These are phyloP conservation scores for Hippolais icterina DNA, from an alignment of 2,113 vertebrate genomes.

Conservation along the genomic window DNA sequence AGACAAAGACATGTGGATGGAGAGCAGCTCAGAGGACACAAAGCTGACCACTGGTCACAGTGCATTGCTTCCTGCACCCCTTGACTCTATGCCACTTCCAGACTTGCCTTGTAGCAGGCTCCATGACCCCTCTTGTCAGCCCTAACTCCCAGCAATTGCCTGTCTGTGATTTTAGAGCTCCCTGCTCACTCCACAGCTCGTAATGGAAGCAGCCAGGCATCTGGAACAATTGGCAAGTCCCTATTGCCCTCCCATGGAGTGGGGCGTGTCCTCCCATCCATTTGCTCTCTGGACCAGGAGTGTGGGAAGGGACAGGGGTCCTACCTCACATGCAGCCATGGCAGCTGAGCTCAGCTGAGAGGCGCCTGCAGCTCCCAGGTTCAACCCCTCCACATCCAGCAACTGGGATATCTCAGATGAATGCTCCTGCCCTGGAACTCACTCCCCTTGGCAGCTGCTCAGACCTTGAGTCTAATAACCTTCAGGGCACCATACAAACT, in stretches of 20 bases:
- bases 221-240: not conserved
- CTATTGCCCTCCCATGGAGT: not conserved
- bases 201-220: not conserved
- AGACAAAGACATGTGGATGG: not conserved
- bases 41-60: fast-evolving
- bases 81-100: not conserved
- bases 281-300: not conserved
- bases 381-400: not conserved
- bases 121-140: not conserved
- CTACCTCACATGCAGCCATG: not conserved
- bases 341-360: not conserved
- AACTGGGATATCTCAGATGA: constrained; percentile 6
- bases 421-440: not conserved
- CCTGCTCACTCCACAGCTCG: not conserved
- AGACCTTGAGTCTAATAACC: constrained; percentile 30
- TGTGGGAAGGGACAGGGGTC: not conserved
- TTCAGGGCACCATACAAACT: constrained; percentile 6
- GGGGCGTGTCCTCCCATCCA: not conserved
- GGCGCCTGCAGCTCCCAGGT: not conserved
- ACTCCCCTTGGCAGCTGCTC: not conserved
- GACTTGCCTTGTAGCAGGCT: not conserved
- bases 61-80: not conserved
- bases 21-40: not conserved
- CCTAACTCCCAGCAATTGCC: not conserved
- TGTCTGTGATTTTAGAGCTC: not conserved